These are phyloP conservation scores for Eumacrocentrus americanus DNA, from an alignment of 2,888 invertebrate species.

Conservation along the genomic window DNA sequence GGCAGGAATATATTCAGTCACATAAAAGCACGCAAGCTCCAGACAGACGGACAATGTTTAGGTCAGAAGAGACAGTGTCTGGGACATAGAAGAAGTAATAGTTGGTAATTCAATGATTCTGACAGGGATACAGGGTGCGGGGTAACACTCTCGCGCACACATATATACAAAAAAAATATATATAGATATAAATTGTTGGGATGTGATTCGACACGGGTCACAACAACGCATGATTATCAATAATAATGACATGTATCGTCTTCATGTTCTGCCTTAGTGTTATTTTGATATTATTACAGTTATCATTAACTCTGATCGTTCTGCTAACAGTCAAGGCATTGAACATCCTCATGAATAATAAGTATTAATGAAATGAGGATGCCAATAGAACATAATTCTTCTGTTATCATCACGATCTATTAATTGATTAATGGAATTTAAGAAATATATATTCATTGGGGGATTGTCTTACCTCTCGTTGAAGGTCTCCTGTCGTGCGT, in stretches of 20 bases:
- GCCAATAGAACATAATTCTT: no score
- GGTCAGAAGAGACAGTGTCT: conserved; percentile 36
- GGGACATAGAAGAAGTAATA: conserved; percentile 4
- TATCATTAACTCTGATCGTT: no score
- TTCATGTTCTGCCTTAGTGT: no score
- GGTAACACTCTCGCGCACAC: conserved; percentile 60
- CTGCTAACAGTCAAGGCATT: no score
- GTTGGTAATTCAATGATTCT: conserved; percentile 35
- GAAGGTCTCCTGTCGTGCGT: conserved; percentile 93
- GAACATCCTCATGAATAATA: no score
- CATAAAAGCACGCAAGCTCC: conserved; percentile 57
- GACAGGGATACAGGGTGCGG: conserved; percentile 41
- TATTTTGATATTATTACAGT: no score
- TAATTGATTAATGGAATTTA: no score
- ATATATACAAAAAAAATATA: conserved; percentile 50
- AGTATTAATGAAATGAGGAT: no score
- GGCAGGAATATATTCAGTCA: conserved; percentile 32
- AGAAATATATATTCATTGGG: no score
- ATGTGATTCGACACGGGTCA: conserved; percentile 76
- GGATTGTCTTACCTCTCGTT: conserved; percentile 93
- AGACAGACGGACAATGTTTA: conserved; percentile 54
- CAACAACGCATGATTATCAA: conserved; percentile 72
- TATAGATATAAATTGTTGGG: conserved; percentile 57
- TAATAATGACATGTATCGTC: conserved; percentile 34
- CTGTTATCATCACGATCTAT: no score